Base-by-base conservation (phyloP, 2,113 vertebrate species). In the Pseudopodoces humilis region DNA sequence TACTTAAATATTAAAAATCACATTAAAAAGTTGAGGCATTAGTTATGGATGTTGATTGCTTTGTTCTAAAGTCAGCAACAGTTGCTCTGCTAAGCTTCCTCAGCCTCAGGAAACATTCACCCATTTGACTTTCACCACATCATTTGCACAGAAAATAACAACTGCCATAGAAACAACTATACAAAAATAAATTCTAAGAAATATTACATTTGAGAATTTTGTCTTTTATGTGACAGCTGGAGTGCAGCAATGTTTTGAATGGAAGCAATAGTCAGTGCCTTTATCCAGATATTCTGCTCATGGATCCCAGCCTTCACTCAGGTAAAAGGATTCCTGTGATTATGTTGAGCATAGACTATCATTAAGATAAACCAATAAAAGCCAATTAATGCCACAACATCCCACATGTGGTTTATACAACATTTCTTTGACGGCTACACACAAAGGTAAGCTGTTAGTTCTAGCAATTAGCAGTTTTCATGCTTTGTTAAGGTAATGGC, bases 401-500 rank as follows among this genome's bases (percentile, higher is more conserved):
- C 58, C 49, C 67, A 85, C 75, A 77, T 13, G 8, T 12, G 30
- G 35, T 53, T 94, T 81, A 74, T 2, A 77, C 59, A 52, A 27
- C 31, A 55, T 63, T 77, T 83, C 68, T 52, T 70, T 74, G 79
- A 85, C 6, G 16, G 71, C 63, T 55, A 65, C 43, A 44, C 68
- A 79, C 16, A 67, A 63, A 65, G 7, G 30, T 39, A 80, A 83
- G 37, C 68, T 78, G 78, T 24, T 83, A 50, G 27, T 33, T 86
- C 77, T 41, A 37, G 85, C 79, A 92, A 88, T 74, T 83, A 85
- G 68, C 85, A 69, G 55, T 24, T 62, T 55, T 74, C 52, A 55
- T 87, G 82, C 78, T 94, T 90, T 88, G 70, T 89, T 88, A 94
- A 92, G 43, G 56, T 37, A 90, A 85, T 24, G 35, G 71, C 50